phyloP scores from a whole-genome alignment of 2,797 vertebrate species.

The Lepus townsendii region DNA sequence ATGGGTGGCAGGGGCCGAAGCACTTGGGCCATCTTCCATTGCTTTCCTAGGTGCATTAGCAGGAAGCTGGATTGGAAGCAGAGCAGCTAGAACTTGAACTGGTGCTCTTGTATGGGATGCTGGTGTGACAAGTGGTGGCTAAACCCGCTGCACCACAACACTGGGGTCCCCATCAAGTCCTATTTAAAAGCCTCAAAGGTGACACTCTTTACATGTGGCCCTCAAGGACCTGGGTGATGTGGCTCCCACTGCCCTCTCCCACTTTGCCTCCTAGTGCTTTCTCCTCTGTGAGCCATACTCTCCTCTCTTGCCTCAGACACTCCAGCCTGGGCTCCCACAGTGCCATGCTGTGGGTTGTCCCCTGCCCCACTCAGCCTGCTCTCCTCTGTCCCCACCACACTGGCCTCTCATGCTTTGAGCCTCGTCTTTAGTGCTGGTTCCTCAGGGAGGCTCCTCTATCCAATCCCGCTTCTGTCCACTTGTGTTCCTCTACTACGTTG shows the following conservation, averaged over 20 bases:
- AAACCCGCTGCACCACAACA: too few species aligned
- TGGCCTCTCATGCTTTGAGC: not conserved
- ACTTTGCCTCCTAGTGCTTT: not conserved
- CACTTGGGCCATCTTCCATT: too few species aligned
- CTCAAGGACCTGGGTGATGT: not conserved
- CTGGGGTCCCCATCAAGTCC: not conserved
- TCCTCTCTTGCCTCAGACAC: conserved; percentile 35
- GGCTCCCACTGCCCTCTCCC: not conserved
- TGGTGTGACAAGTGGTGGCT: too few species aligned
- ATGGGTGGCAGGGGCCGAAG: too few species aligned
- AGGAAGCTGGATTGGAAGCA: too few species aligned
- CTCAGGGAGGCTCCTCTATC: not conserved
- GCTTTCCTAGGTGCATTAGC: too few species aligned
- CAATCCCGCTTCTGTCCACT: not conserved
- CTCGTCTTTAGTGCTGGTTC: not conserved
- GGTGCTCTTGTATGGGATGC: too few species aligned
- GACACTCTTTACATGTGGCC: not conserved
- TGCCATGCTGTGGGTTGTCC: not conserved
- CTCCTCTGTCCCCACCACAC: not conserved
- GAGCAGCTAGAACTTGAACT: too few species aligned
- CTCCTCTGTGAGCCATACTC: not conserved
- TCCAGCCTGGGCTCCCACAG: not conserved
- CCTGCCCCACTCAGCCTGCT: not conserved
- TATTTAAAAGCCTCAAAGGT: not conserved
- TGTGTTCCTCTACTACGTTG: not conserved